Evolutionary conservation across 1,140 invertebrate species (phyloP).

Genomic region (Zaprionus tsacasi): DNA sequence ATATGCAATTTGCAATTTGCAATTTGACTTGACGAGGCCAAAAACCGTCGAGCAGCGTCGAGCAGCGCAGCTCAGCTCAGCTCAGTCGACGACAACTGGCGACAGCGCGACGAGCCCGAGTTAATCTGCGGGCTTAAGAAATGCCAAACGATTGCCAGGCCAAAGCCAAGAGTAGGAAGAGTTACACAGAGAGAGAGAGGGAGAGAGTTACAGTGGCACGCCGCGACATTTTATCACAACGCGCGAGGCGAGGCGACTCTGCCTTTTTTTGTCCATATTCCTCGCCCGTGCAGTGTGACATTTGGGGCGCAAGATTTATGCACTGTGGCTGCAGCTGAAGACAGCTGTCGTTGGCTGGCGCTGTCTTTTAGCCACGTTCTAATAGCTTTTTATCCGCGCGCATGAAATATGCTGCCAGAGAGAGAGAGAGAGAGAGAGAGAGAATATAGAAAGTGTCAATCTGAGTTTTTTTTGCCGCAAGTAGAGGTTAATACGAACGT

Average conservation of each 20-base stretch:
- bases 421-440: conserved; percentile 71
- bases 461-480: conserved; percentile 51
- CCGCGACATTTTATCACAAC: conserved; percentile 74
- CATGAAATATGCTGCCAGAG: conserved; percentile 78
- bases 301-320: conserved; percentile 80
- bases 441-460: conserved; percentile 77
- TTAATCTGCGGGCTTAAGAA: conserved; percentile 79
- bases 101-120: conserved; percentile 37
- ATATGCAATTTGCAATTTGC: conserved; percentile 82
- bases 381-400: conserved; percentile 78
- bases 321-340: conserved; percentile 79
- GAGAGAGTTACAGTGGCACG: conserved; percentile 42
- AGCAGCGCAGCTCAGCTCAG: neutral
- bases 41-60: conserved; percentile 38
- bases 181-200: neutral
- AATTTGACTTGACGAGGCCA: conserved; percentile 77
- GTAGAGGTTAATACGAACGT: conserved; percentile 35
- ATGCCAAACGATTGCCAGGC: conserved; percentile 61
- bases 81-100: conserved; percentile 39
- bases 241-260: conserved; percentile 20
- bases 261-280: conserved; percentile 44
- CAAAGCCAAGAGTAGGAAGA: neutral
- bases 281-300: conserved; percentile 58
- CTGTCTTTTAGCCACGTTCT: conserved; percentile 53
- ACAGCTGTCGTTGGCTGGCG: conserved; percentile 76